phyloP scores from a whole-genome alignment of 2,888 invertebrate species.

The Acanthosepion lycidas region DNA sequence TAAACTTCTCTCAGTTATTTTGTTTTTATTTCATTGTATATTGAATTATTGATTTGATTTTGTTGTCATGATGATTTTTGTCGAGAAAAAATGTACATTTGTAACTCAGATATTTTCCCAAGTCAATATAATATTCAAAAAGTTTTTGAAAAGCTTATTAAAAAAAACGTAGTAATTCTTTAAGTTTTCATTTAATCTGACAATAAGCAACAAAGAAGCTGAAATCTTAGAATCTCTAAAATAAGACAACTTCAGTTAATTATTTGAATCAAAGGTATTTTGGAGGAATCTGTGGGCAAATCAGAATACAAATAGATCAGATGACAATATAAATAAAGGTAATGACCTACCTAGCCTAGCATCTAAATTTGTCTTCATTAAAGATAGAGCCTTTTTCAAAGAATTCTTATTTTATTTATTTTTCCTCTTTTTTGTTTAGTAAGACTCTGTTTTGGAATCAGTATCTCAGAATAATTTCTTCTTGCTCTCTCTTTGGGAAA shows the following conservation, averaged over 20 bases:
- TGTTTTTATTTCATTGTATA: too few relatives aligned
- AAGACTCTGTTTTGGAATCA: neutral
- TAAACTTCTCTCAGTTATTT: too few relatives aligned
- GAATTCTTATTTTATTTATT: neutral
- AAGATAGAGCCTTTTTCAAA: neutral
- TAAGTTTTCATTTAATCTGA: too few relatives aligned
- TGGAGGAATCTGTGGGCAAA: neutral
- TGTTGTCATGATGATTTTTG: too few relatives aligned
- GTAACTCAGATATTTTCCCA: too few relatives aligned
- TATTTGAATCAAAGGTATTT: neutral
- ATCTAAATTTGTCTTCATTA: neutral
- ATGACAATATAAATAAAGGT: neutral
- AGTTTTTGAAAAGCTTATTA: too few relatives aligned
- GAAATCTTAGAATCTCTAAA: neutral
- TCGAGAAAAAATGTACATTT: too few relatives aligned
- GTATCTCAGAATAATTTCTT: neutral
- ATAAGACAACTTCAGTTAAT: neutral
- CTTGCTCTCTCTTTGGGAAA: neutral
- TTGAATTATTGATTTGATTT: too few relatives aligned
- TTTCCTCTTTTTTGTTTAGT: neutral
- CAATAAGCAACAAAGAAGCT: too few relatives aligned
- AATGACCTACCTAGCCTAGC: neutral
- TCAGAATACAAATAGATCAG: neutral
- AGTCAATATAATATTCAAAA: too few relatives aligned
- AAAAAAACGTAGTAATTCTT: too few relatives aligned